Evolutionary conservation across 2,888 invertebrate species (phyloP).

Genomic region (Ischnura elegans): DNA sequence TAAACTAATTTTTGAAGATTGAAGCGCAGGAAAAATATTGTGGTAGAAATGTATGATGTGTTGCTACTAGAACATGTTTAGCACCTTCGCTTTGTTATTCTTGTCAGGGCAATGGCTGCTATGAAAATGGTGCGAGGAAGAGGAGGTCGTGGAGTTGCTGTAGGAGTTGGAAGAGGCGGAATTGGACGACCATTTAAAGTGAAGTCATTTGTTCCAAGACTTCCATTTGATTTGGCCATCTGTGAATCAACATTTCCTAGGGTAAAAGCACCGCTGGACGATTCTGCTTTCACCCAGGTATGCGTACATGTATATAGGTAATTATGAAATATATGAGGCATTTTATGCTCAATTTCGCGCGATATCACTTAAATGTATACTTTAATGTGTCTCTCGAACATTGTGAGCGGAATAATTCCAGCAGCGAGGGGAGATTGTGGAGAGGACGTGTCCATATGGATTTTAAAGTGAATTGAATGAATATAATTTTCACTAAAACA

Average conservation of each 20-base stretch:
- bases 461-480: no score
- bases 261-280: conserved; percentile 90
- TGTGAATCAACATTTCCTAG: conserved; percentile 95
- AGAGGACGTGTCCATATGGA: no score
- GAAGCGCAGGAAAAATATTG: no score
- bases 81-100: not conserved
- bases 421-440: no score
- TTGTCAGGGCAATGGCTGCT: conserved; percentile 44
- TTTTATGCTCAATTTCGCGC: not conserved
- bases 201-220: conserved; percentile 84
- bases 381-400: no score
- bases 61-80: not conserved
- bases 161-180: conserved; percentile 80
- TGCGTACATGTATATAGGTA: conserved; percentile 54
- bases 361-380: no score
- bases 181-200: conserved; percentile 79
- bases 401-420: no score
- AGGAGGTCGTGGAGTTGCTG: conserved; percentile 80
- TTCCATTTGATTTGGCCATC: conserved; percentile 92
- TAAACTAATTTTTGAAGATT: no score
- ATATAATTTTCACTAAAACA: no score
- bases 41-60: no score
- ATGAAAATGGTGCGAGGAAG: conserved; percentile 71
- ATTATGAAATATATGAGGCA: no score
- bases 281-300: conserved; percentile 90